phyloP scores from a whole-genome alignment of 37 sponge, comb jelly and placozoan species.

The Halisarca cf. caerulea region DNA sequence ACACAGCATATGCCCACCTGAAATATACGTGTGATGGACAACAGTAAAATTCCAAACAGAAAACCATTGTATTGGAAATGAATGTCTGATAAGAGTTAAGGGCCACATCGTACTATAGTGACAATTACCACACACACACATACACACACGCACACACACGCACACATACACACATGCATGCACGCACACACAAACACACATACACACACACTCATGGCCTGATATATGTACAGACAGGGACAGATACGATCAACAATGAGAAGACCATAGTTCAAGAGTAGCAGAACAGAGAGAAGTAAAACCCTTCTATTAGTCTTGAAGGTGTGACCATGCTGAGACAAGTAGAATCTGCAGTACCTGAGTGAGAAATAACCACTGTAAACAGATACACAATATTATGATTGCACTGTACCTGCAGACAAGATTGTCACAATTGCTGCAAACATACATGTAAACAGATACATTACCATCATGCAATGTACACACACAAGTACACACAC shows the following conservation, averaged over 20 bases:
- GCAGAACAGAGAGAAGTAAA: conserved; percentile 36
- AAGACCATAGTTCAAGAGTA: conserved; percentile 83
- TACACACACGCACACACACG: neutral
- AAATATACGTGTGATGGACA: conserved; percentile 77
- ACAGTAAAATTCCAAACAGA: conserved; percentile 89
- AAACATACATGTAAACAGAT: too few species aligned
- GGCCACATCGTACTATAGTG: too few species aligned
- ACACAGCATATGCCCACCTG: conserved; percentile 51
- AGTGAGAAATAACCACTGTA: too few species aligned
- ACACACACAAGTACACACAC: too few species aligned
- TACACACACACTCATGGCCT: neutral
- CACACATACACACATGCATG: neutral
- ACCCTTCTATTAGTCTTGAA: neutral
- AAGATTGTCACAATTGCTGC: too few species aligned
- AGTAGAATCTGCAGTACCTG: conserved; percentile 42
- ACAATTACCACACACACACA: neutral
- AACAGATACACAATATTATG: too few species aligned
- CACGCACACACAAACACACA: neutral
- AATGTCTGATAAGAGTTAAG: conserved; percentile 59
- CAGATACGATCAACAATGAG: conserved; percentile 96
- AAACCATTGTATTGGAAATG: conserved; percentile 99
- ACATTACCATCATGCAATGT: too few species aligned
- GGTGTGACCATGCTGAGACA: neutral
- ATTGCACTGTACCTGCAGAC: too few species aligned
- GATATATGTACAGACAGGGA: neutral